Evolutionary conservation across 2,113 vertebrate species (phyloP).

Genomic region (Antidorcas marsupialis): DNA sequence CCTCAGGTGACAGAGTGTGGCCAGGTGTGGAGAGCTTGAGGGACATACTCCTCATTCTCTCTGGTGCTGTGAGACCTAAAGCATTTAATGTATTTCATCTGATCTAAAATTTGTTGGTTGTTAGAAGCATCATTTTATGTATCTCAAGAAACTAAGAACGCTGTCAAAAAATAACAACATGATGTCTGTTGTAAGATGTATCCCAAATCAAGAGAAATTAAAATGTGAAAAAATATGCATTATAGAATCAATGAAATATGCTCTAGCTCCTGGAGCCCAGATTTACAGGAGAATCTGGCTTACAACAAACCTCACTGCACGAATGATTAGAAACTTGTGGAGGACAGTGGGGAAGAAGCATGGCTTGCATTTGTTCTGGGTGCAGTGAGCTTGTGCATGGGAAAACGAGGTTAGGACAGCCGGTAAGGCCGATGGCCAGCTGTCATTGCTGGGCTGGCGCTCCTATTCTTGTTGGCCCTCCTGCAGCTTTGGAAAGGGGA

Average conservation of each 20-base stretch:
- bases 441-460: background rate
- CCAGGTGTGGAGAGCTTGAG: background rate
- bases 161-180: background rate
- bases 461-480: background rate
- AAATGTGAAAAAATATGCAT: background rate
- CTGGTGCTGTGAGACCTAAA: background rate
- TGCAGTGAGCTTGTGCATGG: accelerated
- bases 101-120: background rate
- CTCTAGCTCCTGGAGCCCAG: background rate
- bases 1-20: background rate
- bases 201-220: background rate
- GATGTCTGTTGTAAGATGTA: background rate
- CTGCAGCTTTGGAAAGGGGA: background rate
- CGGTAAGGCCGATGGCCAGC: background rate
- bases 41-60: background rate
- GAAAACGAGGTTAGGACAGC: background rate
- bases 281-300: background rate
- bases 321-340: background rate
- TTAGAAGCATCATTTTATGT: background rate
- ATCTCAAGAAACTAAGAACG: background rate
- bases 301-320: background rate
- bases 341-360: background rate
- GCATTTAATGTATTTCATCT: background rate
- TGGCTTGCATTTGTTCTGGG: background rate
- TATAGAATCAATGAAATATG: background rate